A percentile compares a stretch with the other conserved stretches of the same genome.
These are phyloP conservation scores for Atractosteus spatula DNA, from an alignment of 2,113 vertebrate species.

Conservation along the genomic window DNA sequence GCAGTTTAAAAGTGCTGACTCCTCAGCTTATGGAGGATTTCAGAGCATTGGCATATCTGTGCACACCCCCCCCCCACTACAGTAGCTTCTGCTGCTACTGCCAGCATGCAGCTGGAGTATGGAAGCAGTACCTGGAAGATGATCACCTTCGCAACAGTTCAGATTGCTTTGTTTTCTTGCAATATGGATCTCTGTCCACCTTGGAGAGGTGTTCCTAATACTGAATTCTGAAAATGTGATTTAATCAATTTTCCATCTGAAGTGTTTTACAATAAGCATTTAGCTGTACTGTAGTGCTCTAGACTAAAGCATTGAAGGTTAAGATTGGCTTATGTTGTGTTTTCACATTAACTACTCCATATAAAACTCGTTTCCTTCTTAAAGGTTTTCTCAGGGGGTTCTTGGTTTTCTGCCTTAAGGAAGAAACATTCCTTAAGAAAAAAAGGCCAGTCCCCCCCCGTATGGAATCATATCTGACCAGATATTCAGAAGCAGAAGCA, in stretches of 20 bases:
- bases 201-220: no score
- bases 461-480: not conserved
- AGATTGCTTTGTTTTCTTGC: not conserved
- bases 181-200: not conserved
- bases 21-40: slow-evolving; percentile 30
- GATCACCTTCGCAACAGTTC: not conserved
- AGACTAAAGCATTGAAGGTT: no score
- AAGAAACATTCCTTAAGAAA: not conserved
- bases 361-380: no score
- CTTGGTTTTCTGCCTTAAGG: no score
- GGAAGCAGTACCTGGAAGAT: not conserved
- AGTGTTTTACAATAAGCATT: no score
- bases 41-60: slow-evolving; percentile 35
- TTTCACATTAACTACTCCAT: no score
- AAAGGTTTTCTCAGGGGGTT: not conserved
- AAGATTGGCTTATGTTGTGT: no score
- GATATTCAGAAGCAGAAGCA: no score
- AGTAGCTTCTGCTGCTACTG: not conserved
- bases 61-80: slow-evolving; percentile 4
- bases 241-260: no score
- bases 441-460: no score
- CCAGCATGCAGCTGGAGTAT: not conserved
- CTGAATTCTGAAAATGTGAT: no score
- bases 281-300: no score
- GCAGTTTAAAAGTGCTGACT: slow-evolving; percentile 43